These are phyloP conservation scores for Drosophila diplacantha DNA, from an alignment of 2,888 invertebrate genomes.

Conservation along the genomic window DNA sequence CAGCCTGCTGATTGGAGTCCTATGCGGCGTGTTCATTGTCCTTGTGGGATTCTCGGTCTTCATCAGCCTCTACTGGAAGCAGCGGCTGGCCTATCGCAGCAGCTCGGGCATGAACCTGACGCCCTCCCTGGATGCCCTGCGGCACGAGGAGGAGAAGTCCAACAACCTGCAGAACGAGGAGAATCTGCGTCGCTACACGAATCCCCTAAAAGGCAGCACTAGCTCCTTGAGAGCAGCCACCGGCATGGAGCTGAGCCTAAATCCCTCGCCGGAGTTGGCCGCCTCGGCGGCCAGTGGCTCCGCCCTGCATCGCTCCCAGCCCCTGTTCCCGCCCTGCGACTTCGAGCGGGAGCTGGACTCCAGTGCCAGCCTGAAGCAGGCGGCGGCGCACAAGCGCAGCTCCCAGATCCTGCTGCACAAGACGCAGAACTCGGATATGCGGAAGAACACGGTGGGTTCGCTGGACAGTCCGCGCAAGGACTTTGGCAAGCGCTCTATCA, in stretches of 20 bases:
- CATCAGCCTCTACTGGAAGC: slow-evolving; percentile 80
- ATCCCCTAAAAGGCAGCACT: slow-evolving; percentile 84
- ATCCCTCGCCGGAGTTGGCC: slow-evolving; percentile 77
- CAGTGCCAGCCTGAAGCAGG: slow-evolving; percentile 74
- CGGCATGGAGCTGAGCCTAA: slow-evolving; percentile 79
- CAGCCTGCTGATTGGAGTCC: slow-evolving; percentile 77
- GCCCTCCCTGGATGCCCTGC: slow-evolving; percentile 81
- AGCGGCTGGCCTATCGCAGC: slow-evolving; percentile 79
- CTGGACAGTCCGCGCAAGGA: slow-evolving; percentile 82
- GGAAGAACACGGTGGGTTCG: slow-evolving; percentile 87
- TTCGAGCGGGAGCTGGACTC: slow-evolving; percentile 77
- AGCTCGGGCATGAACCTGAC: slow-evolving; percentile 80
- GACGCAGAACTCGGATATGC: slow-evolving; percentile 89
- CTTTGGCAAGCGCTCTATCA: slow-evolving; percentile 86
- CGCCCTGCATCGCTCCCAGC: slow-evolving; percentile 76
- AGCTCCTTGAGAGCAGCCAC: slow-evolving; percentile 80
- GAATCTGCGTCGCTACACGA: slow-evolving; percentile 89
- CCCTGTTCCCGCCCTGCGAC: slow-evolving; percentile 76
- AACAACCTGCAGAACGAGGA: slow-evolving; percentile 95
- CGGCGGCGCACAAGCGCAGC: slow-evolving; percentile 78
- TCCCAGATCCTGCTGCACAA: slow-evolving; percentile 87
- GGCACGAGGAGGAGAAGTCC: slow-evolving; percentile 90
- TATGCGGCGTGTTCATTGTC: slow-evolving; percentile 78
- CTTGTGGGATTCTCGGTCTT: slow-evolving; percentile 78
- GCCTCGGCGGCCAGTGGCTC: slow-evolving; percentile 78